These are phyloP conservation scores for Acleris emargana DNA, from an alignment of 2,888 invertebrate species.

Conservation along the genomic window DNA sequence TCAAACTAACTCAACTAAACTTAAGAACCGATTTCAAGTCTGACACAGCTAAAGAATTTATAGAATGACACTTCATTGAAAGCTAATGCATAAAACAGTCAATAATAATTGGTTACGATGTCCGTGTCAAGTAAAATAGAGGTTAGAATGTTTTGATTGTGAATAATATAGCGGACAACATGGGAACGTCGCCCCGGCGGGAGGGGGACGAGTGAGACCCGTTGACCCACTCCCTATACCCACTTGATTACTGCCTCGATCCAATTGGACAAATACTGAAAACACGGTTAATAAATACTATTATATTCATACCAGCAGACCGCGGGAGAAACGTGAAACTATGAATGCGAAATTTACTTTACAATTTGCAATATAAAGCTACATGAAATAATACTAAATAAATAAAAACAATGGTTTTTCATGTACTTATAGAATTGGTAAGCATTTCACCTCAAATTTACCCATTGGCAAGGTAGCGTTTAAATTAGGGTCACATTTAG, in stretches of 20 bases:
- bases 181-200: conserved; percentile 46
- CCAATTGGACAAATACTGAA: conserved; percentile 73
- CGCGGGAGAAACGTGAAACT: conserved; percentile 26
- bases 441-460: too few relatives aligned
- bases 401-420: too few relatives aligned
- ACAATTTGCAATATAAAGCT: conserved; percentile 23
- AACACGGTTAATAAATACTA: conserved; percentile 70
- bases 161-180: conserved; percentile 63
- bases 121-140: conserved; percentile 46
- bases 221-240: conserved; percentile 67
- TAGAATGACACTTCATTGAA: conserved; percentile 9
- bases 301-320: conserved; percentile 56
- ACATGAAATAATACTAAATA: not conserved
- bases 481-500: too few relatives aligned
- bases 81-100: conserved; percentile 14
- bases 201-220: conserved; percentile 58
- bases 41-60: conserved; percentile 4
- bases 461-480: too few relatives aligned
- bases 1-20: too few relatives aligned
- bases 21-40: conserved; percentile 15
- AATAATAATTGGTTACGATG: conserved; percentile 15
- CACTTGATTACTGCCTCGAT: conserved; percentile 71
- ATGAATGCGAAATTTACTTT: conserved; percentile 28
- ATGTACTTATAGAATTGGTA: too few relatives aligned
- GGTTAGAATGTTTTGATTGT: conserved; percentile 66